Conservation (phyloP, 2,888 invertebrate genomes). For the Mycogona germanica region DNA sequence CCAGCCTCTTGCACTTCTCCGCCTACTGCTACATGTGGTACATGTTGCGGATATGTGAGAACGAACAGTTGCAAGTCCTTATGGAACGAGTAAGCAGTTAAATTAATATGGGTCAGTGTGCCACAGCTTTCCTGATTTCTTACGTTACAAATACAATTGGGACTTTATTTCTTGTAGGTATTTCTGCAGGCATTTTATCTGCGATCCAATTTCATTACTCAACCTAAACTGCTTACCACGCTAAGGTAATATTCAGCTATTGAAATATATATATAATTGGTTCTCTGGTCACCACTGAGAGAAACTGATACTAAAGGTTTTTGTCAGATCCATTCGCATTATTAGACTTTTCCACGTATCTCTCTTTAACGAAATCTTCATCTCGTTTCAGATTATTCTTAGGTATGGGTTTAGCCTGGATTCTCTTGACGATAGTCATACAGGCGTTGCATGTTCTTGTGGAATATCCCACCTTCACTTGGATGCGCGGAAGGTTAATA, state of each 20-base stretch:
- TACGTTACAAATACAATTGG: not conserved
- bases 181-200: conserved; percentile 59
- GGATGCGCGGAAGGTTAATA: conserved; percentile 20
- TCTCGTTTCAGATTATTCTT: conserved; percentile 37
- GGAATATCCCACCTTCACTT: conserved; percentile 21
- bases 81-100: conserved; percentile 53
- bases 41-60: conserved; percentile 60
- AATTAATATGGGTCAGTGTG: not conserved
- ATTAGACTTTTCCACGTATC: not conserved
- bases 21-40: conserved; percentile 61
- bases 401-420: conserved; percentile 52
- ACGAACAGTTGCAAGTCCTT: conserved; percentile 67
- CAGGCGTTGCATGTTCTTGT: conserved; percentile 35
- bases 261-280: not conserved
- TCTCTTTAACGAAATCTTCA: not conserved
- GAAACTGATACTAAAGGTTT: not conserved
- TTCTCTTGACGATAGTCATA: conserved; percentile 52
- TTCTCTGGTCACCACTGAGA: not conserved
- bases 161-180: conserved; percentile 40
- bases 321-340: not conserved
- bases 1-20: conserved; percentile 54
- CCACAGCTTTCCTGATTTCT: conserved; percentile 1
- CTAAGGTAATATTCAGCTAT: conserved; percentile 46
- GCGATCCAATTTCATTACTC: conserved; percentile 50
- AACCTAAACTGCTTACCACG: conserved; percentile 52